These are phyloP conservation scores for Ecdyonurus torrentis DNA, from an alignment of 2,888 invertebrate genomes.

Conservation along the genomic window DNA sequence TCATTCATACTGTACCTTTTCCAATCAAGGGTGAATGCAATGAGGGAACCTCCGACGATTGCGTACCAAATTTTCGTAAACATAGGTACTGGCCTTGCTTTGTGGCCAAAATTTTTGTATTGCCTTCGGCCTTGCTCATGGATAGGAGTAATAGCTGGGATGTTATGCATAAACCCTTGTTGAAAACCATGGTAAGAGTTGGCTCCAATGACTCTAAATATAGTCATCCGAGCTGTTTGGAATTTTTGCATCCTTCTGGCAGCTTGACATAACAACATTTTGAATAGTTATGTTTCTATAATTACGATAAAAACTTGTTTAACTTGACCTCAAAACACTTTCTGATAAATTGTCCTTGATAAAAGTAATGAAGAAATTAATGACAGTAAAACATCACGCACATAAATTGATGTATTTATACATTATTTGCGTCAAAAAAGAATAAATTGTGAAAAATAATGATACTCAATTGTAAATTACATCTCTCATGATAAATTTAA, in stretches of 20 bases:
- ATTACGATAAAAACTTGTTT: not conserved
- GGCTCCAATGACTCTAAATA: not conserved
- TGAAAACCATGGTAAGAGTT: not conserved
- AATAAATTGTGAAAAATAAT: no score
- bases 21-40: constrained; percentile 27
- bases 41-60: constrained; percentile 24
- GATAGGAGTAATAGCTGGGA: not conserved
- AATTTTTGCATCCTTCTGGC: not conserved
- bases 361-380: no score
- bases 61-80: constrained; percentile 28
- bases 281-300: not conserved
- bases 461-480: no score
- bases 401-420: no score
- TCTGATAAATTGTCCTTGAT: not conserved
- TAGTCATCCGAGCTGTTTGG: not conserved
- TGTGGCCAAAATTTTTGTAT: constrained; percentile 39
- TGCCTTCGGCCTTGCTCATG: constrained; percentile 10
- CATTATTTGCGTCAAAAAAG: no score
- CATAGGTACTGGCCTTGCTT: constrained; percentile 24
- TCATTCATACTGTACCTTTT: no score
- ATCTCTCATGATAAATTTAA: no score
- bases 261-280: not conserved
- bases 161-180: not conserved
- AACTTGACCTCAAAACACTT: not conserved
- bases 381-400: no score